Evolutionary conservation across 2,113 vertebrate species (phyloP).

Genomic region (Notiomystis cincta): DNA sequence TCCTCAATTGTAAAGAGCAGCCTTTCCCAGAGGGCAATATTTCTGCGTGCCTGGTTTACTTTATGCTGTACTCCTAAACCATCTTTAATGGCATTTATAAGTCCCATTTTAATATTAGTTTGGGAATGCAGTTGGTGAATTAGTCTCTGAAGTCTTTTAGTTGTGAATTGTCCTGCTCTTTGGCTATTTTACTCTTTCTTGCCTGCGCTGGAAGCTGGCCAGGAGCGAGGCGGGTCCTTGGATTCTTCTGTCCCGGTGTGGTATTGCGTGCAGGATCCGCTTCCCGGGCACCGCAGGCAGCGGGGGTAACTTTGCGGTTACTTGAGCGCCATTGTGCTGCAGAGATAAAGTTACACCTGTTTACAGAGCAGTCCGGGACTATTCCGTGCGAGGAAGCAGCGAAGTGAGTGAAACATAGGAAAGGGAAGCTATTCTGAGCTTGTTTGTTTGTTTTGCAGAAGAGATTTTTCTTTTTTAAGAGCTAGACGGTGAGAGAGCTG

Average conservation of each 20-base stretch:
- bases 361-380: neutral
- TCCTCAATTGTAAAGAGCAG: neutral
- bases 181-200: neutral
- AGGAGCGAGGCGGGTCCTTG: neutral
- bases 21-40: neutral
- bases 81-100: neutral
- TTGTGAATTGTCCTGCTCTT: neutral
- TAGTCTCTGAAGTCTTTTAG: neutral
- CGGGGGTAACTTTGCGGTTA: neutral
- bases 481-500: neutral
- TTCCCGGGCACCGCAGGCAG: fast-evolving
- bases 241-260: fast-evolving
- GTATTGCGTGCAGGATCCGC: fast-evolving
- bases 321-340: neutral
- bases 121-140: neutral
- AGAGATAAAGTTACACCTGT: neutral
- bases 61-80: neutral
- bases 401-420: neutral
- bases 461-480: neutral
- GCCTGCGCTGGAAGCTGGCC: neutral
- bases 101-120: neutral
- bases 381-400: neutral
- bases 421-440: neutral
- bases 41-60: neutral
- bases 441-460: neutral